Evolutionary conservation across 2,113 vertebrate species (phyloP), one percentile per base, ranked within the genome.

Genomic region (Herpetotheres cachinnans): DNA sequence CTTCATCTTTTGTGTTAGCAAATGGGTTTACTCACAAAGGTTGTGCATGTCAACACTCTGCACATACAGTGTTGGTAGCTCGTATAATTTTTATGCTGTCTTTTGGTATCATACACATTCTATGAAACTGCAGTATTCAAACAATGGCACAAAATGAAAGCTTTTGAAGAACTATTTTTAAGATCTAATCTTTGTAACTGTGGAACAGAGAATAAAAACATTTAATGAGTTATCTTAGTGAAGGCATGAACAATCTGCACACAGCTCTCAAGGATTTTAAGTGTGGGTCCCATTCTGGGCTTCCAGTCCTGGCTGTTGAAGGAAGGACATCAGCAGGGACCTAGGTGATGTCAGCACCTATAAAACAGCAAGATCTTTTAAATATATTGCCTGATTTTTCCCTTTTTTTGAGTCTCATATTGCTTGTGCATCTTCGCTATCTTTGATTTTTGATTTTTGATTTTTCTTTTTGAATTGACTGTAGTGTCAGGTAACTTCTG

Each of bases 1-100:
- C 7, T 30, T 18, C 9, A 34, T 46, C 9, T 70, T 76, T 26
- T 62, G 6, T 78, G 22, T 21, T 62, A 26, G 22, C 10, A 82
- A 32, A 36, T 52, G 6, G 5, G 3, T 70, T 86, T 58, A 16
- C 18, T 70, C 27, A n/a, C 1, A 58, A 19, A 0, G 0, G 5
- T 26, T 42, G 20, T 74, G 34, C 16, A 7, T 36, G 13, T 55
- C 42, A 67, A 9, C 22, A 7, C 8, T 54, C 12, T 50, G 9
- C 44, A 52, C 0, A 0, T 40, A 42, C 16, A 44, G 3, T 13
- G 16, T 66, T 74, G 13, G 11, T 58, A 44, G 18, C 7, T n/a
- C 0, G 0, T 10, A 8, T 18, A 25, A 19, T 13, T 90, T 73
- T 50, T 49, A 24, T 29, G 21, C 7, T 82, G 16, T 12, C 27